Conservation (phyloP, 2,888 invertebrate species). For the Balanococcus diminutus region DNA sequence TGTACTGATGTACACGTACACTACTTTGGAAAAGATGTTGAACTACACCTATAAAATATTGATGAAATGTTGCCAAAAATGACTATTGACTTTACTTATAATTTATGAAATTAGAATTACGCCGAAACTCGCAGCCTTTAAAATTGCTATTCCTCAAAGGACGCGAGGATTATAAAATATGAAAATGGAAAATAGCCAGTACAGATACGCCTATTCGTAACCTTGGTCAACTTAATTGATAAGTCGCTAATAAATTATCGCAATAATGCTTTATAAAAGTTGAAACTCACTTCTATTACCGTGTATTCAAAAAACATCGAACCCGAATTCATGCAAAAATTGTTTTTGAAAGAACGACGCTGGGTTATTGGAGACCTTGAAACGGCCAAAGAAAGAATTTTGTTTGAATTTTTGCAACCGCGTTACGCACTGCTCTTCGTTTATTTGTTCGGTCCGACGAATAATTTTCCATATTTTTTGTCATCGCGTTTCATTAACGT, state of each 20-base stretch:
- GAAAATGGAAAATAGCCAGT: background rate
- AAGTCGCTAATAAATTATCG: slow-evolving; percentile 2
- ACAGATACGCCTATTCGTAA: background rate
- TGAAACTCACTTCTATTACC: background rate
- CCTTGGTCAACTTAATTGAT: slow-evolving; percentile 26
- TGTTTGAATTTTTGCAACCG: background rate
- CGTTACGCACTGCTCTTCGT: background rate
- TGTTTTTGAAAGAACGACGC: background rate
- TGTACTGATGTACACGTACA: too few species aligned
- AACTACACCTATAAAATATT: background rate
- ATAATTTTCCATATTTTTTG: background rate
- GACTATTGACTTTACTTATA: background rate
- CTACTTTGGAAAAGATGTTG: background rate
- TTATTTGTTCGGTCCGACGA: background rate
- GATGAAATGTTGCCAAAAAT: background rate
- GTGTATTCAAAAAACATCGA: background rate
- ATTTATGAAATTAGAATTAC: background rate
- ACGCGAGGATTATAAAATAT: background rate
- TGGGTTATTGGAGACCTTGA: background rate
- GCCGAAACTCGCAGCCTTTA: background rate
- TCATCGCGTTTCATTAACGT: background rate
- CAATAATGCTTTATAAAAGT: background rate
- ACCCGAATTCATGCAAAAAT: background rate
- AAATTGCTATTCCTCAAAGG: background rate
- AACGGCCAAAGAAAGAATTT: background rate